Conservation (phyloP, 2,888 invertebrate genomes). For the Plutella xylostella region DNA sequence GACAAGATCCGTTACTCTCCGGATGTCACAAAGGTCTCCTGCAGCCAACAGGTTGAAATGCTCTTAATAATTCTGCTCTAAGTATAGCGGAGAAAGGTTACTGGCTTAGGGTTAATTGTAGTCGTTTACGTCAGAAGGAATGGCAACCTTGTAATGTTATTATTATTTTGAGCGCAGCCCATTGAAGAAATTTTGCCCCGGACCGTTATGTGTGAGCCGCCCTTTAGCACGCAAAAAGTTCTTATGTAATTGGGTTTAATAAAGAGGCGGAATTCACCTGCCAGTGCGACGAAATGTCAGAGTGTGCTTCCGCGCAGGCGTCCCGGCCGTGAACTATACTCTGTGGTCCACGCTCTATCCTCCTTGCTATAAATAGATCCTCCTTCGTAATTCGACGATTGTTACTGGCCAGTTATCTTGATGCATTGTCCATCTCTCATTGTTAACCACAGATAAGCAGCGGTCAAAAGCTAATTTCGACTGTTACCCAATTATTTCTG, state of each 20-base stretch:
- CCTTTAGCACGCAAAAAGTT: constrained; percentile 34
- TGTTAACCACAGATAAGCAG: constrained; percentile 15
- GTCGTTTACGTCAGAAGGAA: constrained; percentile 30
- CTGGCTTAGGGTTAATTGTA: constrained; percentile 28
- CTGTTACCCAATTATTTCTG: constrained; percentile 19
- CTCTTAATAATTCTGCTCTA: constrained; percentile 15
- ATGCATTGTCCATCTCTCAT: constrained; percentile 28
- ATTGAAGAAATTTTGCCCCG: constrained; percentile 31
- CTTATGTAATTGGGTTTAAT: constrained; percentile 14
- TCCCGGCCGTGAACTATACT: constrained; percentile 49
- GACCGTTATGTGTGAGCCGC: constrained; percentile 33
- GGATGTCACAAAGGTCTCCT: constrained; percentile 43
- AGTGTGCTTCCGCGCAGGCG: constrained; percentile 40
- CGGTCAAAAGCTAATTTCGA: constrained; percentile 22
- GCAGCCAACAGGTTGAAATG: not conserved
- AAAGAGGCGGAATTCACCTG: constrained; percentile 6
- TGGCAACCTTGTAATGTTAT: constrained; percentile 24
- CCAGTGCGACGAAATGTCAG: constrained; percentile 44
- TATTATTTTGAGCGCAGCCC: constrained; percentile 29
- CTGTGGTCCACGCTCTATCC: constrained; percentile 24
- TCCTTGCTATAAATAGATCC: not conserved
- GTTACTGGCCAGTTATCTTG: constrained; percentile 28
- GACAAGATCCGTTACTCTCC: constrained; percentile 35
- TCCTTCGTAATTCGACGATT: constrained; percentile 31
- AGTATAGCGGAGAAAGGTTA: constrained; percentile 36